A percentile compares a stretch with the other conserved stretches of the same genome.
Conservation (phyloP, 2,113 vertebrate genomes). For the Gulo gulo region DNA sequence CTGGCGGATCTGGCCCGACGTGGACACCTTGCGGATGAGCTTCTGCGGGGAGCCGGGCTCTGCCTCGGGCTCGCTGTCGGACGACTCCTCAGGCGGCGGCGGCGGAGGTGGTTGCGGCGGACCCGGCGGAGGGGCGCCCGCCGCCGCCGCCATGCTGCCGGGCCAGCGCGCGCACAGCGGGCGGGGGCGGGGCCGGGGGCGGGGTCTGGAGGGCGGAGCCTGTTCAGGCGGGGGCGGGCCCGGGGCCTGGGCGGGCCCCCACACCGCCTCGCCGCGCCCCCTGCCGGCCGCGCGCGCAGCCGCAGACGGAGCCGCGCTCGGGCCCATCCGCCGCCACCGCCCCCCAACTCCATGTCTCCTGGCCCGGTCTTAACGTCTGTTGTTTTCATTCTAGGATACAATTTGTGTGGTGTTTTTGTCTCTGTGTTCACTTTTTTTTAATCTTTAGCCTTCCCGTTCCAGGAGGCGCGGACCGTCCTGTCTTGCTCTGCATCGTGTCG, state of each 20-base stretch:
- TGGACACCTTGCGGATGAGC: slow-evolving; percentile 96
- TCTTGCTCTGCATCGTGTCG: background rate
- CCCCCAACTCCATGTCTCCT: too few relatives aligned
- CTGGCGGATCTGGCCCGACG: slow-evolving; percentile 95
- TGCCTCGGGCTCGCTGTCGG: slow-evolving; percentile 95
- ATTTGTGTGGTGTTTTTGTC: background rate
- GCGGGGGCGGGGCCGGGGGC: slow-evolving; percentile 58
- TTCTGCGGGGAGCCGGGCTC: slow-evolving; percentile 95
- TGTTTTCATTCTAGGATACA: background rate
- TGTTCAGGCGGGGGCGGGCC: slow-evolving; percentile 52
- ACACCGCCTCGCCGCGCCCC: background rate
- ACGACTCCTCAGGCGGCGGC: slow-evolving; percentile 90
- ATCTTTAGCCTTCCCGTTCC: background rate
- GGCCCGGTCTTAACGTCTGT: background rate
- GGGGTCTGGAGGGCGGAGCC: background rate
- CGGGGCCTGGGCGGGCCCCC: background rate
- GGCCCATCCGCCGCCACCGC: too few relatives aligned
- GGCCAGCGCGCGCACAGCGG: slow-evolving; percentile 77
- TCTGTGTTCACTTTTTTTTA: background rate
- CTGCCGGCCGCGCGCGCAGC: background rate
- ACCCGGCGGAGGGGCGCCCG: slow-evolving; percentile 62
- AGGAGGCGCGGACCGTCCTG: background rate
- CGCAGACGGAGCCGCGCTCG: background rate
- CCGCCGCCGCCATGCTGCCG: slow-evolving; percentile 73
- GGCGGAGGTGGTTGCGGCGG: slow-evolving; percentile 82